Percentiles rank a stretch among this genome's conserved stretches.
phyloP scores from a whole-genome alignment of 2,113 vertebrate genomes.

The Cnemophilus loriae region DNA sequence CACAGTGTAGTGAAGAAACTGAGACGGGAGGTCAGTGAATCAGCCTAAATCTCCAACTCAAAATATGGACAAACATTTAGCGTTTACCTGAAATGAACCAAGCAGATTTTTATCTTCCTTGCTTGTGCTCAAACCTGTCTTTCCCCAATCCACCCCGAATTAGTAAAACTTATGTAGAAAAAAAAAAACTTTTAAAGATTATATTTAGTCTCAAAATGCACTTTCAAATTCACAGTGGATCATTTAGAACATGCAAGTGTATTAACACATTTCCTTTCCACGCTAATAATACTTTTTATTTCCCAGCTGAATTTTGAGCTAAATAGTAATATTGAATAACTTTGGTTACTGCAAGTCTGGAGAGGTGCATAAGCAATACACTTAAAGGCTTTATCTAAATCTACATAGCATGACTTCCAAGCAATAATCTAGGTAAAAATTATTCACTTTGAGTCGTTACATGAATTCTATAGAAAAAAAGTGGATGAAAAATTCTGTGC shows the following conservation, averaged over 20 bases:
- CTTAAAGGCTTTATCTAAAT: background rate
- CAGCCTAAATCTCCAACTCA: background rate
- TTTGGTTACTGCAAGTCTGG: background rate
- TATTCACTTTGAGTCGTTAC: background rate
- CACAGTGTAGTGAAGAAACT: background rate
- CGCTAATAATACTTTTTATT: background rate
- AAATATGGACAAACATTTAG: background rate
- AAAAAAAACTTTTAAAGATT: background rate
- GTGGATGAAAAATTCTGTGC: background rate
- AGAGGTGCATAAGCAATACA: background rate
- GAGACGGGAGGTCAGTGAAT: background rate
- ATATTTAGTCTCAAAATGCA: background rate
- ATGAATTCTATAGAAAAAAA: background rate
- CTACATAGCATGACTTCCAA: background rate
- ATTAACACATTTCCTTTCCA: background rate
- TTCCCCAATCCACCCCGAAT: rapidly evolving
- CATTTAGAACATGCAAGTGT: background rate
- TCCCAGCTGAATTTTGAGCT: background rate
- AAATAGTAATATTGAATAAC: background rate
- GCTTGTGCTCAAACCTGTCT: background rate
- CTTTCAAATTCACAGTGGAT: background rate
- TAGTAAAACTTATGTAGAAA: background rate
- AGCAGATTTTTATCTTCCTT: background rate
- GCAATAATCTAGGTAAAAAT: background rate
- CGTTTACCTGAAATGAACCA: background rate